Evolutionary conservation across 2,113 vertebrate genomes (phyloP), one percentile per base, ranked within the genome.

Genomic region (Scopus umbretta): DNA sequence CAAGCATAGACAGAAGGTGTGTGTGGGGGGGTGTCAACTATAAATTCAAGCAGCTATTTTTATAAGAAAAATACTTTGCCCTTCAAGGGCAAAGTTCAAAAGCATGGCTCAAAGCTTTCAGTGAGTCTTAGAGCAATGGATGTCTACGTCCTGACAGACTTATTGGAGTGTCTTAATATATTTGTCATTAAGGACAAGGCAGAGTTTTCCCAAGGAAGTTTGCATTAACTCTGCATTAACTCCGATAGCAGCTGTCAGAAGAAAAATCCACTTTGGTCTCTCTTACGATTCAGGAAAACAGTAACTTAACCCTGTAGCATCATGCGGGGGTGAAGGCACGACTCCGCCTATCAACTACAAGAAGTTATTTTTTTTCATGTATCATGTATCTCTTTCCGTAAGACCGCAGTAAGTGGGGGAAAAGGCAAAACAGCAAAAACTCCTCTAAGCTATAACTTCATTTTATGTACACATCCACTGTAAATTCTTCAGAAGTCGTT

Each of bases 301-400:
- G 21, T 29, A 72, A 16, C 14, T 20, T 43, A 65, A 55, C 18
- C 13, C 22, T 38, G 23, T 20, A 71, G 34, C 25, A 52, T 30
- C 16, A 8, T 13, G 43, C 19, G 38, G 42, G 16, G 25, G 11
- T 62, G 52, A 67, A 50, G 29, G 25, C 5, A 12, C 12, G 7
- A 26, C 32, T 29, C 23, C 16, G 1, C 16, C 5, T 67, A n/a
- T 47, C 47, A 58, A 56, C 9, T 68, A 13, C 9, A 4, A 0
- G 2, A 30, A 20, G 6, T 38, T 2, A 32, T 19, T 34, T 79
- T 10, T n/a, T 70, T 65, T 80, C 34, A 21, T 6, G 9, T 70
- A 8, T 10, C 47, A 25, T 1, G 0, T 38, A 7, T 38, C 16
- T 55, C 32, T 16, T 73, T 63, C 74, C 7, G 0, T 36, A 62